Evolutionary conservation across 2,113 vertebrate species (phyloP).

Genomic region (Formicarius rufipectus): DNA sequence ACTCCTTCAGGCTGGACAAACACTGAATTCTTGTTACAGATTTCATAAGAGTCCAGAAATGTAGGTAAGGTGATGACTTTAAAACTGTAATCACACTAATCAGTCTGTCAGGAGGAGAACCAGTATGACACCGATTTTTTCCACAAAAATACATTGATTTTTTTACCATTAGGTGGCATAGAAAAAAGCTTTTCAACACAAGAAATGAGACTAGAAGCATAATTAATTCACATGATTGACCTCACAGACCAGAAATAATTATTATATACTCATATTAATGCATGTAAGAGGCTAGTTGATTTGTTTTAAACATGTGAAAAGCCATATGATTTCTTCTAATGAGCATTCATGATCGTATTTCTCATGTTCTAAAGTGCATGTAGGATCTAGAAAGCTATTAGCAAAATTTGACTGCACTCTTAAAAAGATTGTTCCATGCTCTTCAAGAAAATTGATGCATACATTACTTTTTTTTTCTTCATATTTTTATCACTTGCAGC

Average conservation of each 20-base stretch:
- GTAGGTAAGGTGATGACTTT: not conserved
- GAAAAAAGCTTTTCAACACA: not conserved
- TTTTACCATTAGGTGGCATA: slow-evolving; percentile 12
- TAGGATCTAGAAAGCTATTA: not conserved
- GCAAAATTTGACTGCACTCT: not conserved
- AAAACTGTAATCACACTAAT: not conserved
- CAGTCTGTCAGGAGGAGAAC: slow-evolving; percentile 6
- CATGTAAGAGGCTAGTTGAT: not conserved
- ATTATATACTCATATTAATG: not conserved
- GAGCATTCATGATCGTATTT: not conserved
- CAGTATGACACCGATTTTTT: not conserved
- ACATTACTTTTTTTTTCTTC: not conserved
- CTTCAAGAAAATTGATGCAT: not conserved
- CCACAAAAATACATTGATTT: not conserved
- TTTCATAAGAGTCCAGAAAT: slow-evolving; percentile 12
- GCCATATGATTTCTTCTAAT: not conserved
- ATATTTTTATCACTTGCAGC: not conserved
- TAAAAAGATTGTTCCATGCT: not conserved
- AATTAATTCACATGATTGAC: not conserved
- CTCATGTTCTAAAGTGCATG: not conserved
- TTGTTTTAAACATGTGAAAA: not conserved
- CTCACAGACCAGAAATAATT: not conserved
- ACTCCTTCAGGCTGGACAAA: slow-evolving; percentile 23
- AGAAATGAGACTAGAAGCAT: not conserved
- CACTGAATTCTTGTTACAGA: not conserved